Base-by-base conservation (phyloP, 2,888 invertebrate species). In the Drosophila siamana region DNA sequence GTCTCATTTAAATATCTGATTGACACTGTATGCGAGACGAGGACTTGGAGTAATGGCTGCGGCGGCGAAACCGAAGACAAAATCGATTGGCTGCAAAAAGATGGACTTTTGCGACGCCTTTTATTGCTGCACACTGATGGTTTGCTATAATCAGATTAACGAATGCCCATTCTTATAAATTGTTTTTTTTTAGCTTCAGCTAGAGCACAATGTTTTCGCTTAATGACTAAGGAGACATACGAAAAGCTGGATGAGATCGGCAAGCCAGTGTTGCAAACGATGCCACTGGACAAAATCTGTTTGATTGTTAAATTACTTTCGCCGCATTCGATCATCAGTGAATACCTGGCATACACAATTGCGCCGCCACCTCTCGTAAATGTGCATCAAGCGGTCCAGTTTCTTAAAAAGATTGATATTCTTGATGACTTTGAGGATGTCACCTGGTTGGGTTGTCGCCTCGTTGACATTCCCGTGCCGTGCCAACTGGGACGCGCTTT, bases 401-500 rank as follows among this genome's bases (percentile, higher is more conserved):
- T 93, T 43, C 91, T 96, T 0, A 95, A 97, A 93, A 95, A 95
- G 15, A 96, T 98, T 61, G 98, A 97, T 80, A 97, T 97, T 0
- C 91, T 98, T 30, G 97, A 97, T 77, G 94, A 95, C 0, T 94
- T 95, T 93, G 98, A 98, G 92, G 96, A 96, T 80, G 92, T 98
- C 48, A 98, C 98, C 0, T 84, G 79, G 77, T 47, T 89, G 19
- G 98, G 98, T 0, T 95, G 95, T 68, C 97, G 98, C 85, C 92
- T 99, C 44, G 93, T 98, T 5, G 97, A 98, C 90, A 92, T 99
- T 44, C 97, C 98, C 0, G 94, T 98, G 1, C 97, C 98, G 77
- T 98, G 98, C 0, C 95, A 96, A 76, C 93, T 97, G 8, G 98
- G 97, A 0, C 98, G 98, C 92, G 96, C 97, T 95, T 93, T 99